Conservation (phyloP, 2,888 invertebrate species). For the Eumacrocentrus americanus region DNA sequence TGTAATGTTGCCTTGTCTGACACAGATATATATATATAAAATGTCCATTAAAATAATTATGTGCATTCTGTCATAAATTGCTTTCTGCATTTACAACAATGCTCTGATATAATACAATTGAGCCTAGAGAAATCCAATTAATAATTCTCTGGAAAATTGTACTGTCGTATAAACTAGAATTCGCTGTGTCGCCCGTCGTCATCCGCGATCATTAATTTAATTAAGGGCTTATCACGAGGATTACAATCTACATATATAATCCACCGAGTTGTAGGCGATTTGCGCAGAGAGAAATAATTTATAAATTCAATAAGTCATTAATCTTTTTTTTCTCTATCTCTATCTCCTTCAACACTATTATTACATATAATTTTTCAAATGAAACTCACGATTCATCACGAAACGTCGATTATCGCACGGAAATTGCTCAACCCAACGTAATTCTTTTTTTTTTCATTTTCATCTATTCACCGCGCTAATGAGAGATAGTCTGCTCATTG, state of each 20-base stretch:
- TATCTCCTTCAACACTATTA: background rate
- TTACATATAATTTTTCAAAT: background rate
- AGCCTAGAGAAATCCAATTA: too few relatives aligned
- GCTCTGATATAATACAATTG: too few relatives aligned
- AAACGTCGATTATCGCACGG: slow-evolving; percentile 14
- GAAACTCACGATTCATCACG: slow-evolving; percentile 12
- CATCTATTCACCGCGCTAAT: background rate
- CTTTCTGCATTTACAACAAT: background rate
- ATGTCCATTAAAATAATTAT: background rate
- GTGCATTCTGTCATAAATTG: background rate
- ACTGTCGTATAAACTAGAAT: background rate
- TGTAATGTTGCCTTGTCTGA: background rate
- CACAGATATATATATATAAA: background rate
- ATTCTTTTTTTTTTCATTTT: background rate
- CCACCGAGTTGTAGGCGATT: background rate
- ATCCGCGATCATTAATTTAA: slow-evolving; percentile 31
- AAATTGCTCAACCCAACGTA: slow-evolving; percentile 14
- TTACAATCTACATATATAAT: slow-evolving; percentile 2
- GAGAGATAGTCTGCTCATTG: slow-evolving; percentile 15
- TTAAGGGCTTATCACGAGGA: slow-evolving; percentile 29
- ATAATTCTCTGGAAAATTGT: background rate
- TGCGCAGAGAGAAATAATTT: too few relatives aligned
- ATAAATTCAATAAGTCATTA: slow-evolving; percentile 16
- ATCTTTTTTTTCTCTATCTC: background rate
- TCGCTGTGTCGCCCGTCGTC: slow-evolving; percentile 6